Percentiles rank a stretch among this genome's conserved stretches.
Evolutionary conservation across 1,140 invertebrate genomes (phyloP).

Genomic region (Micrasema minimum): DNA sequence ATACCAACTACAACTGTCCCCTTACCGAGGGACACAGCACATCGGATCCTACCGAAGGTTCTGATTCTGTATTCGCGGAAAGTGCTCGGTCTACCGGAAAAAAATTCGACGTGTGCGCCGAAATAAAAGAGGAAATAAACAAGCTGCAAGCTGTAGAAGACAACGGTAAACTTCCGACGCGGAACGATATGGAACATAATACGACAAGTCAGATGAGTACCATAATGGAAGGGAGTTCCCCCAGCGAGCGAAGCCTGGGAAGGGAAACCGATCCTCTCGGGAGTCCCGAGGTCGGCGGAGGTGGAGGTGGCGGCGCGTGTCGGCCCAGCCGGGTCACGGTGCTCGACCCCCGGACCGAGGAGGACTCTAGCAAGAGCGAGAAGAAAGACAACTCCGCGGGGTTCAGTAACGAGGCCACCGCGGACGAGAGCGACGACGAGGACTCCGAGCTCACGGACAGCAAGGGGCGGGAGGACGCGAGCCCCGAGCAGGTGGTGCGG

Average conservation of each 20-base stretch:
- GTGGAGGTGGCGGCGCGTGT: not conserved
- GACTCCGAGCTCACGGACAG: constrained; percentile 41
- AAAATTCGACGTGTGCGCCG: constrained; percentile 20
- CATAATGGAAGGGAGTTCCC: constrained; percentile 5
- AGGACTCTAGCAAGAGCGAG: not conserved
- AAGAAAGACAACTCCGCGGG: not conserved
- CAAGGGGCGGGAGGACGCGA: not conserved
- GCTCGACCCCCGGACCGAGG: not conserved
- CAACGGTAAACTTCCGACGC: not conserved
- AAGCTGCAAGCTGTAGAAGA: constrained; percentile 19
- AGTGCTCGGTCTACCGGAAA: constrained; percentile 39
- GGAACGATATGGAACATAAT: not conserved
- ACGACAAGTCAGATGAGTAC: not conserved
- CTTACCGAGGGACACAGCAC: not conserved
- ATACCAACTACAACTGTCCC: not conserved
- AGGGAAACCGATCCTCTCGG: not conserved
- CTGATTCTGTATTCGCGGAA: too few species aligned
- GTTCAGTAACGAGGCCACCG: constrained; percentile 37
- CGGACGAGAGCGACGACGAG: constrained; percentile 56
- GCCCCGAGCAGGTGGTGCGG: constrained; percentile 54
- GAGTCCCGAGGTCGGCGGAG: not conserved
- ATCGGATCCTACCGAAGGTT: constrained; percentile 18
- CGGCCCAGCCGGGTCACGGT: not conserved
- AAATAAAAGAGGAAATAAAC: constrained; percentile 25
- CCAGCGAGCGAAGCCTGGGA: not conserved